Conservation (phyloP, 2,797 vertebrate genomes). For the Prionace glauca region DNA sequence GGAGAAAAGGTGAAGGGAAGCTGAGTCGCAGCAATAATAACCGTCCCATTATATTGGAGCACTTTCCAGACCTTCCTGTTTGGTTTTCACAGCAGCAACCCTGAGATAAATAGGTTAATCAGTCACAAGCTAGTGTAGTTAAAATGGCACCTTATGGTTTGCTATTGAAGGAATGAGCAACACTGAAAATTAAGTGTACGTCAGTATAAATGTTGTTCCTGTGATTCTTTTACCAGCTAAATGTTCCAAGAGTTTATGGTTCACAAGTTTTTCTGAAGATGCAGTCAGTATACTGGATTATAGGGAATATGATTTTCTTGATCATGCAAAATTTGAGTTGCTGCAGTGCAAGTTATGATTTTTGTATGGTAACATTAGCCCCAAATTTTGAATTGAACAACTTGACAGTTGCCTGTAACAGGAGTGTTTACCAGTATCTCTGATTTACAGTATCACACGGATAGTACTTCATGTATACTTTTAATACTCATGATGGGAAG, state of each 20-base stretch:
- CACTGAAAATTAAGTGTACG: not conserved
- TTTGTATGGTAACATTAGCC: not conserved
- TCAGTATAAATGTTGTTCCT: not conserved
- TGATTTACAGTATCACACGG: not conserved
- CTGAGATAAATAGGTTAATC: not conserved
- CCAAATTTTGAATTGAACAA: not conserved
- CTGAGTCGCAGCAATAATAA: not conserved
- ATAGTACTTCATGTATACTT: not conserved
- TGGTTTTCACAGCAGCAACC: not conserved
- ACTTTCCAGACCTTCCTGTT: not conserved
- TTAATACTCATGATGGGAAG: no score
- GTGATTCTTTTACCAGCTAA: not conserved
- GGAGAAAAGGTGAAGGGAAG: not conserved
- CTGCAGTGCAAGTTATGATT: not conserved
- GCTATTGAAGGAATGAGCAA: no score
- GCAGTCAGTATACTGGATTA: not conserved
- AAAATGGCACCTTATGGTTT: no score
- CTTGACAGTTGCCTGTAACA: no score
- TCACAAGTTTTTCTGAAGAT: not conserved
- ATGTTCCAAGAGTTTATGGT: not conserved
- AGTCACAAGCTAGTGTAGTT: not conserved
- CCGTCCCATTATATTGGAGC: not conserved
- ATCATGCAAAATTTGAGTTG: not conserved
- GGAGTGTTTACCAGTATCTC: not conserved
- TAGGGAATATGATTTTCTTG: not conserved